A percentile compares a stretch with the other conserved stretches of the same genome.
These are phyloP conservation scores for Danaus plexippus DNA, from an alignment of 1,140 invertebrate species.

Conservation along the genomic window DNA sequence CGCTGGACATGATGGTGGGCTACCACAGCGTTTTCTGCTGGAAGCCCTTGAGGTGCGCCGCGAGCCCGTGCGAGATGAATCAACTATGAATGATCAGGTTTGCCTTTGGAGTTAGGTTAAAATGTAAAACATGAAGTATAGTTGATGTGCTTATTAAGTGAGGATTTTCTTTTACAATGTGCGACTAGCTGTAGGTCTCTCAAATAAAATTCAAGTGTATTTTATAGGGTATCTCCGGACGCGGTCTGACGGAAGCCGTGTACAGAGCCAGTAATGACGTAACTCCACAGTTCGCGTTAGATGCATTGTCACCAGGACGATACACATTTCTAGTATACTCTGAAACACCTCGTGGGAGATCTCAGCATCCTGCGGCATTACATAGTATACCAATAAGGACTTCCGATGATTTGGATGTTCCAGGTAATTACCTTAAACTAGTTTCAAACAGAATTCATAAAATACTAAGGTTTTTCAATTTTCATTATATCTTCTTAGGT, in stretches of 20 bases:
- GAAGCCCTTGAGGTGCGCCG: conserved; percentile 81
- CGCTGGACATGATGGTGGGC: conserved; percentile 85
- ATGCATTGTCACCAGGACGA: conserved; percentile 48
- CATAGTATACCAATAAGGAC: conserved; percentile 49
- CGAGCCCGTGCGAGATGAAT: conserved; percentile 69
- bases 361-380: conserved; percentile 51
- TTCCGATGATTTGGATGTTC: conserved; percentile 47
- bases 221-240: conserved; percentile 47
- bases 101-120: conserved; percentile 33
- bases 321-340: conserved; percentile 62
- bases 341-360: conserved; percentile 54
- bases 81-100: conserved; percentile 73
- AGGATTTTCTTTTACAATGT: too few species aligned
- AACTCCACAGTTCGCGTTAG: conserved; percentile 51
- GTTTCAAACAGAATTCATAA: conserved; percentile 3
- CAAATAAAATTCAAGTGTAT: background rate
- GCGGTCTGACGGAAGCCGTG: conserved; percentile 49
- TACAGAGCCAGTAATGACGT: conserved; percentile 54
- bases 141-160: too few species aligned
- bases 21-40: conserved; percentile 86
- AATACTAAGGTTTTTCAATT: conserved; percentile 5
- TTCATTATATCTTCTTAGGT: conserved; percentile 25
- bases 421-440: conserved; percentile 34
- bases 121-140: too few species aligned
- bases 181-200: too few species aligned